These are phyloP conservation scores for Allygus modestus DNA, from an alignment of 2,888 invertebrate species.

Conservation along the genomic window DNA sequence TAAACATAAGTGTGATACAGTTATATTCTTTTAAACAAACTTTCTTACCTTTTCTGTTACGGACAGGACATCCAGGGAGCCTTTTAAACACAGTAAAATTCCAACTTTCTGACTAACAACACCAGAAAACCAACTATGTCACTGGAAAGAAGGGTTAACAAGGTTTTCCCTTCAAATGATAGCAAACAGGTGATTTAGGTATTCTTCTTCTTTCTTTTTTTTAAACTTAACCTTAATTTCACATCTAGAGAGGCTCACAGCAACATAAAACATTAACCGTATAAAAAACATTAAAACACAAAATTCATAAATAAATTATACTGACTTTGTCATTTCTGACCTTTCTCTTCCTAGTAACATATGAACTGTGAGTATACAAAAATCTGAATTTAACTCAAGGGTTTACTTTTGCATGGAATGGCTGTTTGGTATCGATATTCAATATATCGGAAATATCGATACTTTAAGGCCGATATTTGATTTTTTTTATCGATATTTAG, in stretches of 20 bases:
- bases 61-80: slow-evolving; percentile 53
- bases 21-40: slow-evolving; percentile 52
- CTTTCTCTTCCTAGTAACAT: slow-evolving; percentile 53
- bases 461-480: too few species aligned
- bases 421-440: too few species aligned
- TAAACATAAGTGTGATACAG: slow-evolving; percentile 44
- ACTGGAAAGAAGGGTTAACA: slow-evolving; percentile 56
- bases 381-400: slow-evolving; percentile 39
- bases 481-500: too few species aligned
- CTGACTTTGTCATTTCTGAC: slow-evolving; percentile 47
- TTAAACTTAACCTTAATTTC: slow-evolving; percentile 48
- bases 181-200: slow-evolving; percentile 54
- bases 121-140: slow-evolving; percentile 24
- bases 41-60: slow-evolving; percentile 55
- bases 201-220: slow-evolving; percentile 57
- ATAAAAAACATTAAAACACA: slow-evolving; percentile 47
- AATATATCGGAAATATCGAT: too few species aligned
- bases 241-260: slow-evolving; percentile 52
- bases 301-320: slow-evolving; percentile 52
- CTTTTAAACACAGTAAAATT: slow-evolving; percentile 43
- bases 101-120: slow-evolving; percentile 39
- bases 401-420: slow-evolving; percentile 59
- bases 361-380: slow-evolving; percentile 45
- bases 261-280: slow-evolving; percentile 53
- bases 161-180: slow-evolving; percentile 57